Evolutionary conservation across 2,113 vertebrate genomes (phyloP), one percentile per base, ranked within the genome.

Genomic region (Lathamus discolor): DNA sequence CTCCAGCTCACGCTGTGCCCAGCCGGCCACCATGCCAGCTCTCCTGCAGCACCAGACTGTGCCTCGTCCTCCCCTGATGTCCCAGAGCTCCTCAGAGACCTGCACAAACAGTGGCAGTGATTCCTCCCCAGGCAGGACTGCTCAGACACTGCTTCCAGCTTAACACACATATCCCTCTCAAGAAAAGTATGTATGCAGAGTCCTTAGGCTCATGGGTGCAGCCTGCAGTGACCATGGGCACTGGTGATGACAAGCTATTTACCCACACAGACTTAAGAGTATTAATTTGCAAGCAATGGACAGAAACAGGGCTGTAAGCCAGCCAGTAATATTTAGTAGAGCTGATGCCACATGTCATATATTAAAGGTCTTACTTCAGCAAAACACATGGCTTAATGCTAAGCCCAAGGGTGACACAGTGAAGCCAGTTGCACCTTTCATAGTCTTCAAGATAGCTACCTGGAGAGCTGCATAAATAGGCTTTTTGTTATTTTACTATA

Each of bases 51-150:
- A 74, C 46, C 52, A 43, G 43, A 37, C 48, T 66, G 41, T 15
- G 52, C 10, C 25, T 31, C 0, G 0, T 72, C 27, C 19, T 55
- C 20, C 35, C 1, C 1, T 14, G 8, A 48, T 59, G 62, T 31
- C 57, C 77, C n/a, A 57, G 35, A 75, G 63, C 39, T 79, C 72
- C 61, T 67, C 4, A 0, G 73, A 86, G 73, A 72, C 39, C 39
- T 54, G 73, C n/a, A 90, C 77, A 44, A 13, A 59, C 46, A 27
- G 29, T 13, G 17, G 20, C 51, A 55, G 15, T 3, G 0, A 16
- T 70, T 82, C 51, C 31, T 75, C 12, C 17, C 7, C 39, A 37
- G 55, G 62, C 46, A 86, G 35, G 66, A 31, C 80, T 63, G 33
- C 57, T 89, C 55, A 70, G 73, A 6, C 63, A 48, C 52, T 55